A percentile compares a stretch with the other conserved stretches of the same genome.
phyloP scores from a whole-genome alignment of 2,797 vertebrate genomes.

The Poliocrania exsul region DNA sequence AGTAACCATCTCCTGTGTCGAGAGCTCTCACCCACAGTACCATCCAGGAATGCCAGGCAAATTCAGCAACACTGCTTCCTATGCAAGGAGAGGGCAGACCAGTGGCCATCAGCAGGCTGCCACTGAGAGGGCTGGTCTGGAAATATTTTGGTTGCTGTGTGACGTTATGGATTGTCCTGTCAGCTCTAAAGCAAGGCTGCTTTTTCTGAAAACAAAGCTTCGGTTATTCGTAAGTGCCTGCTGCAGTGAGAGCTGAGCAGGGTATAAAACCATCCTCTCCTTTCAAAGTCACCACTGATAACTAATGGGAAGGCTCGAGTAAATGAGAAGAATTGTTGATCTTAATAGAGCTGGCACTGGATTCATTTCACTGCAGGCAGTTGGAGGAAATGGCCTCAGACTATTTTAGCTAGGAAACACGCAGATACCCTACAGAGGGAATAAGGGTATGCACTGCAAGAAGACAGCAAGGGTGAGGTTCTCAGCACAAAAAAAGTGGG shows the following conservation, averaged over 20 bases:
- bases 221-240: slow-evolving; percentile 41
- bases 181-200: slow-evolving; percentile 42
- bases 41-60: background rate
- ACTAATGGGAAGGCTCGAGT: slow-evolving; percentile 44
- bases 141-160: slow-evolving; percentile 2
- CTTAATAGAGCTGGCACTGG: slow-evolving; percentile 43
- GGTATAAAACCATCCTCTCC: slow-evolving; percentile 58
- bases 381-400: slow-evolving; percentile 20
- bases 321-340: slow-evolving; percentile 62
- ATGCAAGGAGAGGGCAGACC: background rate
- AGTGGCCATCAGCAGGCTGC: background rate
- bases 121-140: background rate
- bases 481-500: background rate
- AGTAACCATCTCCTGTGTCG: background rate
- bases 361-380: slow-evolving; percentile 41
- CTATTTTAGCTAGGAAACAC: background rate
- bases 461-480: background rate
- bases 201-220: slow-evolving; percentile 54
- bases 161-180: slow-evolving; percentile 35
- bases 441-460: background rate
- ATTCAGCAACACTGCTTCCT: background rate
- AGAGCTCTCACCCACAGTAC: background rate
- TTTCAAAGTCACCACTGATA: slow-evolving; percentile 61
- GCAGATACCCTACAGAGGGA: background rate
- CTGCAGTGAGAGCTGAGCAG: slow-evolving; percentile 70